Conservation (phyloP, 2,113 vertebrate species). For the Alethe castanea region DNA sequence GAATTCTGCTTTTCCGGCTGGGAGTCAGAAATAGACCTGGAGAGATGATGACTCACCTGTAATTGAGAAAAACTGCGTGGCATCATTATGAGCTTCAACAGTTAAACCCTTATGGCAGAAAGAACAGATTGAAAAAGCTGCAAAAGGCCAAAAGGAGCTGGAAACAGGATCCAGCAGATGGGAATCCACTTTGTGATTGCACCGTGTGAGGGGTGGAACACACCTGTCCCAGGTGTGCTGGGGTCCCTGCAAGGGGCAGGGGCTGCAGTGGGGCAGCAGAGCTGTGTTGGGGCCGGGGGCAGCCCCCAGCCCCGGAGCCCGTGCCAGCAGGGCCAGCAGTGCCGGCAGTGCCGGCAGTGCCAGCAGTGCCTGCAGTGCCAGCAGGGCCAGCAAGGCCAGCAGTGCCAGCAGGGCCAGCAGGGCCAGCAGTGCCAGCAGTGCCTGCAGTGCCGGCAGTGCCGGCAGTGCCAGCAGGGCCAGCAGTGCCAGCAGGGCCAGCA, state of each 20-base stretch:
- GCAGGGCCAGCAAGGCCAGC: too few species aligned
- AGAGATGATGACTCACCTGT: conserved; percentile 55
- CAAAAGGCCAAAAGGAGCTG: neutral
- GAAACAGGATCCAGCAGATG: accelerated
- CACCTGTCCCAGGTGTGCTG: neutral
- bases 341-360: too few species aligned
- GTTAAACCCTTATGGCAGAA: neutral
- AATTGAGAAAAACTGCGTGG: neutral
- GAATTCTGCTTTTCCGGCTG: neutral
- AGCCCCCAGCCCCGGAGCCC: neutral
- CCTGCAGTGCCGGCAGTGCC: neutral
- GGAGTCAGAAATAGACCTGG: conserved; percentile 45
- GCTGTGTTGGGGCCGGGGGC: neutral
- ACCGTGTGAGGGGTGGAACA: neutral
- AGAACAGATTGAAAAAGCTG: neutral
- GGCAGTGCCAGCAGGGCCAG: too few species aligned
- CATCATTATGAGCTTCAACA: neutral
- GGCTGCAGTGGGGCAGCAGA: neutral
- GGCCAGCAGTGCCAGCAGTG: too few species aligned
- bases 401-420: too few species aligned
- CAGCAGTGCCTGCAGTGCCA: too few species aligned
- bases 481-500: too few species aligned
- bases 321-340: too few species aligned
- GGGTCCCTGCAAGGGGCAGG: accelerated
- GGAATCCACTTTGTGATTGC: accelerated